A percentile compares a stretch with the other conserved stretches of the same genome.
Evolutionary conservation across 2,888 invertebrate species (phyloP).

Genomic region (Digitonthophagus gazella): DNA sequence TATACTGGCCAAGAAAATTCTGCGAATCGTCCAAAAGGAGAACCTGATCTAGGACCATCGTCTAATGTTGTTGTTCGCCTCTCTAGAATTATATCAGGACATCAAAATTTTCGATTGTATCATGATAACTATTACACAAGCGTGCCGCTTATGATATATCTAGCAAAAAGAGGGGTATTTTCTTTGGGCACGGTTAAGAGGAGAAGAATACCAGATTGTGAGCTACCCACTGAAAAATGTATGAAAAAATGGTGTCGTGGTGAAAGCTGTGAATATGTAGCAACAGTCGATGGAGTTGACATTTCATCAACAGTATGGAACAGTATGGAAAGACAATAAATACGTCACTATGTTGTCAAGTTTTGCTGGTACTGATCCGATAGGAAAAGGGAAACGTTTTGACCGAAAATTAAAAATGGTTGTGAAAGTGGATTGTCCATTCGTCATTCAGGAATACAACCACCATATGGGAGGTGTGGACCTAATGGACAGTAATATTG

Average conservation of each 20-base stretch:
- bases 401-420: slow-evolving; percentile 15
- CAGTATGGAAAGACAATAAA: slow-evolving; percentile 36
- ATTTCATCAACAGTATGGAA: slow-evolving; percentile 32
- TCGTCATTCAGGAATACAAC: slow-evolving; percentile 20
- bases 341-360: slow-evolving; percentile 35
- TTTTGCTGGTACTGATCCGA: slow-evolving; percentile 28
- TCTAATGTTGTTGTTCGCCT: slow-evolving; percentile 35
- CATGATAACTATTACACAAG: slow-evolving; percentile 36
- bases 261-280: slow-evolving; percentile 24
- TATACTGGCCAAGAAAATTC: neutral
- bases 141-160: slow-evolving; percentile 26
- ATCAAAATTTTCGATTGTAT: slow-evolving; percentile 32
- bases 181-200: slow-evolving; percentile 2
- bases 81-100: slow-evolving; percentile 30
- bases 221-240: neutral
- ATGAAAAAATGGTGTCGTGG: neutral
- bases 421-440: slow-evolving; percentile 8
- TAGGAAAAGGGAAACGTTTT: slow-evolving; percentile 13
- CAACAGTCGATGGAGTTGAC: slow-evolving; percentile 32
- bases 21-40: neutral
- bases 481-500: slow-evolving; percentile 3
- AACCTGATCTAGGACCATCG: slow-evolving; percentile 33
- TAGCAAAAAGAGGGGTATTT: slow-evolving; percentile 1
- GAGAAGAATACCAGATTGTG: neutral
- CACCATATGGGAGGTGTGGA: slow-evolving; percentile 16